Percentiles rank a stretch among this genome's conserved stretches.
Conservation (phyloP, 1,140 invertebrate species). For the Sarcophaga bullata region DNA sequence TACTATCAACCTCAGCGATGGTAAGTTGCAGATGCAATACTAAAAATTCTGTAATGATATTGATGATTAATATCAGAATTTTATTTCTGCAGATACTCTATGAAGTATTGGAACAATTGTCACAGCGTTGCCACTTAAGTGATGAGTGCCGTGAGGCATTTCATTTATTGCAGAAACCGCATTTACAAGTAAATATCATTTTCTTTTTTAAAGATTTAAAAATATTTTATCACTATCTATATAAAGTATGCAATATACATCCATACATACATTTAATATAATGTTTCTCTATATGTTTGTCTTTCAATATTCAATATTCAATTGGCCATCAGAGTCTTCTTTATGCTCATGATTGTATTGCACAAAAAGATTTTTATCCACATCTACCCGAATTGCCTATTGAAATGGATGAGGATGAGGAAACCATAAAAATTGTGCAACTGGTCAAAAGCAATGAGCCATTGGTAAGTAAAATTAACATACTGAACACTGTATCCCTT, state of each 20-base stretch:
- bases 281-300: slow-evolving; percentile 30
- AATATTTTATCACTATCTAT: neutral
- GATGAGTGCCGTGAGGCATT: slow-evolving; percentile 83
- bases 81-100: slow-evolving; percentile 63
- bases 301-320: neutral
- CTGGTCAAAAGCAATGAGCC: slow-evolving; percentile 97
- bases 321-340: slow-evolving; percentile 77
- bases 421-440: slow-evolving; percentile 96
- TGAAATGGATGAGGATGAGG: slow-evolving; percentile 92
- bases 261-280: slow-evolving; percentile 5
- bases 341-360: slow-evolving; percentile 92
- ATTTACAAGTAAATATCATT: slow-evolving; percentile 77
- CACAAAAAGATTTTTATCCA: slow-evolving; percentile 94
- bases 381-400: slow-evolving; percentile 87
- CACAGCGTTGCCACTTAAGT: slow-evolving; percentile 71
- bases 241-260: neutral
- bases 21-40: slow-evolving; percentile 51
- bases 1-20: slow-evolving; percentile 84
- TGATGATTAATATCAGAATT: neutral
- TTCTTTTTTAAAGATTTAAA: neutral
- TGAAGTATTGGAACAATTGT: slow-evolving; percentile 79
- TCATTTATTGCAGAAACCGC: slow-evolving; percentile 82
- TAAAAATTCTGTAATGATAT: slow-evolving; percentile 5
- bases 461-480: slow-evolving; percentile 75
- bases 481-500: no score